Evolutionary conservation across 2,888 invertebrate species (phyloP), one percentile per base, ranked within the genome.

Genomic region (Lucinisca nassula): DNA sequence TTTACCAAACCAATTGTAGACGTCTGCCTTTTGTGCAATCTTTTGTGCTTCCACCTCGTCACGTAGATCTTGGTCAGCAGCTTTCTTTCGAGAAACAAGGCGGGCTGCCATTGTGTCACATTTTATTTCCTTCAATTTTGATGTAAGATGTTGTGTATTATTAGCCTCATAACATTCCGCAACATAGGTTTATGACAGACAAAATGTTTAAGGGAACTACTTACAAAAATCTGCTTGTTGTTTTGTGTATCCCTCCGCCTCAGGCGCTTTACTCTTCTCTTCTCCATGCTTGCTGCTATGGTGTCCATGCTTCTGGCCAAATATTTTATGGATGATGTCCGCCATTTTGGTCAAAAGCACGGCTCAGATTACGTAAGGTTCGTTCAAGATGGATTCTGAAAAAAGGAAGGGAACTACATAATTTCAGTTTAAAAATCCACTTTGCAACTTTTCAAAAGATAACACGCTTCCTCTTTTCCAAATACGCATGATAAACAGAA

Each of bases 241-340:
- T 83, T 92, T 92, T 27, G 90, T 84, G 75, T 91, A 89, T 58
- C 91, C 92, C 45, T 92, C 91, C 49, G 79, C 77, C 8, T 88
- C 90, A 17, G 87, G 85, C 0, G 87, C 85, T 49, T 90, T 90
- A 38, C 85, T 86, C 45, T 88, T 84, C 2, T 83, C 77, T 27
- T 93, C 92, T 12, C 86, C 80, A 72, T 92, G 90, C 45, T 89
- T 90, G 78, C 88, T 87, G 58, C 89, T 82, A 37, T 87, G 87
- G 51, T 85, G 83, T 4, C 90, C 81, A 55, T 92, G 92, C 55
- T 91, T 92, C 79, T 92, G 91, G 37, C 92, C 92, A 82, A 92
- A 92, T 75, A 92, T 92, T 79, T 94, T 94, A 79, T 94, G 93
- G 35, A 94, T 93, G 51, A 94, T 92, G 73, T 94, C 94, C 84